Percentiles rank a stretch among this genome's conserved stretches.
These are phyloP conservation scores for Himalopsyche phryganea DNA, from an alignment of 1,140 invertebrate species.

Conservation along the genomic window DNA sequence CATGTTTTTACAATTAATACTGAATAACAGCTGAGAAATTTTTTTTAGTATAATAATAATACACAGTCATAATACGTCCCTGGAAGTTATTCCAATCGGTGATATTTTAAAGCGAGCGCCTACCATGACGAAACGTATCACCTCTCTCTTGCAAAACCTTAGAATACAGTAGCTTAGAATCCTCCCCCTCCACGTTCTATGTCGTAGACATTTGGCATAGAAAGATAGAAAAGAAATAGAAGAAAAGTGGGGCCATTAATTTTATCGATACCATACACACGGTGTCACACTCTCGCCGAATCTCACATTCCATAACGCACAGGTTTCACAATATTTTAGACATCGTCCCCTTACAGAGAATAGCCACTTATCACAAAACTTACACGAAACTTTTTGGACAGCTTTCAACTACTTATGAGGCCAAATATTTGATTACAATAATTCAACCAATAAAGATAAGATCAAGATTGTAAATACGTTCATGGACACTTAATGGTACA, in stretches of 20 bases:
- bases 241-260: constrained; percentile 36
- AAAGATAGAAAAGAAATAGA: constrained; percentile 35
- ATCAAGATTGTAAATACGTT: no score
- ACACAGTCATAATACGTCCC: not conserved
- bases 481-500: no score
- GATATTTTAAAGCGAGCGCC: constrained; percentile 19
- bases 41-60: not conserved
- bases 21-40: no score
- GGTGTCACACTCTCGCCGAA: constrained; percentile 25
- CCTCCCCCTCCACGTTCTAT: not conserved
- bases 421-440: no score
- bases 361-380: no score
- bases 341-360: no score
- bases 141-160: not conserved
- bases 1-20: no score
- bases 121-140: constrained; percentile 21
- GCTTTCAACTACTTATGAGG: no score
- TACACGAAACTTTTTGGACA: no score
- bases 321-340: no score
- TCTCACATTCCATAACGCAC: constrained; percentile 28
- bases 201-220: constrained; percentile 31
- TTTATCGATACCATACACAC: constrained; percentile 36
- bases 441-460: no score
- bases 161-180: not conserved
- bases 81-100: constrained; percentile 11